A percentile compares a stretch with the other conserved stretches of the same genome.
These are phyloP conservation scores for Anthoptus insignis DNA, from an alignment of 2,888 invertebrate genomes.

Conservation along the genomic window DNA sequence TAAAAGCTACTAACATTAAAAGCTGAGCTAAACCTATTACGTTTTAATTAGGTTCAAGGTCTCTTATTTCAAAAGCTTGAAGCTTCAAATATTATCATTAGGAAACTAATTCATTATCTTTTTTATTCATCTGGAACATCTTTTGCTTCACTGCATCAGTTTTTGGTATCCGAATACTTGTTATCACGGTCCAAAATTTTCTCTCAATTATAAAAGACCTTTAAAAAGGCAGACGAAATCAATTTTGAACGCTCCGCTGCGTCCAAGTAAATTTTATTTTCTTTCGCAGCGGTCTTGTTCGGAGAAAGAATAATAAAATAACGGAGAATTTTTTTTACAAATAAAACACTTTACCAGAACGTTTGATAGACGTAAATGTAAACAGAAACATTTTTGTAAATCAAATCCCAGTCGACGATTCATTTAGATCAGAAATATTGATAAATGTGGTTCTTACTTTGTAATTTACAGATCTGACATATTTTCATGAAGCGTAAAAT, in stretches of 20 bases:
- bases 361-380: conserved; percentile 30
- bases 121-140: conserved; percentile 1
- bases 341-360: conserved; percentile 27
- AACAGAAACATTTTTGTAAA: conserved; percentile 30
- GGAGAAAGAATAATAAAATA: conserved; percentile 31
- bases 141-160: conserved; percentile 9
- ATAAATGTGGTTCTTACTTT: conserved; percentile 24
- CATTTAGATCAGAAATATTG: conserved; percentile 20
- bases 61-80: conserved; percentile 16
- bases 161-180: conserved; percentile 27
- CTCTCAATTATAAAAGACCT: conserved; percentile 36
- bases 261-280: conserved; percentile 41
- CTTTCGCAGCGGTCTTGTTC: conserved; percentile 32
- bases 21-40: conserved; percentile 17
- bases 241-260: conserved; percentile 40
- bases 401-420: conserved; percentile 22
- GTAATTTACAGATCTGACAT: conserved; percentile 24
- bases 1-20: conserved; percentile 27
- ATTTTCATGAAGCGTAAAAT: conserved; percentile 27
- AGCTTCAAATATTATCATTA: conserved; percentile 15
- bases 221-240: conserved; percentile 44
- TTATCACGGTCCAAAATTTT: conserved; percentile 28
- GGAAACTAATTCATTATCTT: conserved; percentile 7
- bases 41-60: conserved; percentile 25
- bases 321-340: conserved; percentile 27